A percentile compares a stretch with the other conserved stretches of the same genome.
Conservation (phyloP, 2,113 vertebrate genomes). For the Eublepharis macularius region DNA sequence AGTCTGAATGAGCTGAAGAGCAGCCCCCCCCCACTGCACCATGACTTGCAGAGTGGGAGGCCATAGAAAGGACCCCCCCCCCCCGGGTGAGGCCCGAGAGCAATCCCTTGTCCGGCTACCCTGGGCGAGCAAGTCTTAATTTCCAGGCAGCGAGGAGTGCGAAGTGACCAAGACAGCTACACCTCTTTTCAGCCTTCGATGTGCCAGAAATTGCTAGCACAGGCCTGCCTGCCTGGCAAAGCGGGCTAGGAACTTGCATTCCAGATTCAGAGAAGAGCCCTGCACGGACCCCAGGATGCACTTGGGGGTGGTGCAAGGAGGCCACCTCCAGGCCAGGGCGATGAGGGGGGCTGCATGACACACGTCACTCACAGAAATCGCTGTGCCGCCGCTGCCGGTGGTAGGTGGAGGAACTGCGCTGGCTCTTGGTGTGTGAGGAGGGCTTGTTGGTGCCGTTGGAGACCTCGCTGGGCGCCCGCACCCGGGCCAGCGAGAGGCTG, state of each 20-base stretch:
- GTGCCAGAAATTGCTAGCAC: neutral
- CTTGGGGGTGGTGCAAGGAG: neutral
- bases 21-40: too few species aligned
- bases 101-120: too few species aligned
- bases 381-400: conserved; percentile 93
- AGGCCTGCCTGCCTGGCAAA: too few species aligned
- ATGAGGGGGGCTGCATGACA: rapidly evolving
- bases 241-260: neutral
- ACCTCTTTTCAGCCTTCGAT: neutral
- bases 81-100: too few species aligned
- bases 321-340: neutral
- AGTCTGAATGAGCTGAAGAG: too few species aligned
- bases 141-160: too few species aligned
- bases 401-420: conserved; percentile 86
- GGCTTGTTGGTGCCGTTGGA: conserved; percentile 87
- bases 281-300: neutral
- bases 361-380: conserved; percentile 86
- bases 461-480: conserved; percentile 84
- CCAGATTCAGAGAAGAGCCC: neutral
- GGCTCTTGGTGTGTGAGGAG: conserved; percentile 87
- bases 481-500: conserved; percentile 87
- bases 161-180: neutral
- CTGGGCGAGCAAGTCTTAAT: too few species aligned
- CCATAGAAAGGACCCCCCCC: too few species aligned
- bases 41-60: too few species aligned